A percentile compares a stretch with the other conserved stretches of the same genome.
Conservation (phyloP, 2,797 vertebrate species). For the Cichlasoma orientale region DNA sequence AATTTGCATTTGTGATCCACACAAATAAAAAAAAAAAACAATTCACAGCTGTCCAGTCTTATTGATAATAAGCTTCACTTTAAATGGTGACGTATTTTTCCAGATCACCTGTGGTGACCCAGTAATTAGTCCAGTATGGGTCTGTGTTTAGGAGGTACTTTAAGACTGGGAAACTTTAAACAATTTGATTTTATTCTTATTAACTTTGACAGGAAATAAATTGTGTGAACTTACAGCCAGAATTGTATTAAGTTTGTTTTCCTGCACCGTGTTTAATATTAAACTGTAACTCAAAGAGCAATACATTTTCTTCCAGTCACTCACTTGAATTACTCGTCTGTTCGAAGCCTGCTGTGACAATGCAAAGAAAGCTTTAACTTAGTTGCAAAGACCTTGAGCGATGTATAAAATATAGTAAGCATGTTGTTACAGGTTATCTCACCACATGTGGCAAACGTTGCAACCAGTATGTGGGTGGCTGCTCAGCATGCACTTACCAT, state of each 20-base stretch:
- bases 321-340: neutral
- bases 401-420: constrained; percentile 32
- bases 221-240: neutral
- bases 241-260: neutral
- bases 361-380: constrained; percentile 12
- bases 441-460: constrained; percentile 60
- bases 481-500: constrained; percentile 61
- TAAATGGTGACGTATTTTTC: neutral
- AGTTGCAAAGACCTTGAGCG: constrained; percentile 43
- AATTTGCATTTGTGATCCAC: neutral
- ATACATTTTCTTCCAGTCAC: neutral
- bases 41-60: neutral
- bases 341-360: constrained; percentile 26
- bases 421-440: constrained; percentile 60
- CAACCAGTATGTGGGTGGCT: constrained; percentile 62
- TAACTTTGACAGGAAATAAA: neutral
- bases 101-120: neutral
- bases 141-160: neutral
- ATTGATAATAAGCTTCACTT: neutral
- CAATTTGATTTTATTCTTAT: neutral
- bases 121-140: neutral
- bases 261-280: neutral
- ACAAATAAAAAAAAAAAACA: neutral
- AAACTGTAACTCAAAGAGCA: neutral
- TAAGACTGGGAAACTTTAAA: neutral